phyloP scores from a whole-genome alignment of 2,113 vertebrate genomes.

The Cryptotis parvus region DNA sequence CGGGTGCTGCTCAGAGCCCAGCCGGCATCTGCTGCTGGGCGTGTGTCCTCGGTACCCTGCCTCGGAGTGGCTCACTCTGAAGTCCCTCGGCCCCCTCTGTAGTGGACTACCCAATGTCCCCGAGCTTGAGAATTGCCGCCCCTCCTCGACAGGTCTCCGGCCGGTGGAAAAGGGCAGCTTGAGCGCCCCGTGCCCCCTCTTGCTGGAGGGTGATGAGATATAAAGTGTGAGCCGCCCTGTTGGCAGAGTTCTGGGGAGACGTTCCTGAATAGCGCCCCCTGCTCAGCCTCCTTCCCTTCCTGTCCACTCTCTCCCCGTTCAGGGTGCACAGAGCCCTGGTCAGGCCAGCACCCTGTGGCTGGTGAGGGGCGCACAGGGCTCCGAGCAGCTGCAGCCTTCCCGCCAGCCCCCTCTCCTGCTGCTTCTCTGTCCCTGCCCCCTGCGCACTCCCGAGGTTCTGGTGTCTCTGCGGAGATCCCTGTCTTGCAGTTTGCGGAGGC shows the following conservation, averaged over 20 bases:
- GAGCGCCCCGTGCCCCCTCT: neutral
- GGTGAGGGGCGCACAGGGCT: no score
- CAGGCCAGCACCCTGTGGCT: neutral
- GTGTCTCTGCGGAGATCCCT: neutral
- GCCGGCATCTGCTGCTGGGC: no score
- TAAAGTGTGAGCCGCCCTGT: neutral
- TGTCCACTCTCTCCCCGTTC: neutral
- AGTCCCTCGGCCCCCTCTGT: neutral
- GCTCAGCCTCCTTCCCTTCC: neutral
- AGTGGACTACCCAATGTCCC: neutral
- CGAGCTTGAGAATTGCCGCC: neutral
- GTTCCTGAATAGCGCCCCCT: neutral
- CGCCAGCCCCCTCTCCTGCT: accelerated
- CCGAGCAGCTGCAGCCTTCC: no score
- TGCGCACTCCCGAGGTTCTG: neutral
- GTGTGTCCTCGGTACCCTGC: no score
- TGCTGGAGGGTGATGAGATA: no score
- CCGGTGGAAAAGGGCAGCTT: accelerated
- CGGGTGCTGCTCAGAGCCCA: no score
- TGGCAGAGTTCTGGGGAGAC: neutral
- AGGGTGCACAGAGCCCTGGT: neutral
- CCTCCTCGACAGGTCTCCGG: no score
- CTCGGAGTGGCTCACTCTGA: neutral
- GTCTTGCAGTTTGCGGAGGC: no score
- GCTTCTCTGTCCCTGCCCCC: neutral